phyloP scores from a whole-genome alignment of 2,797 vertebrate species.

The Neosalanx taihuensis region DNA sequence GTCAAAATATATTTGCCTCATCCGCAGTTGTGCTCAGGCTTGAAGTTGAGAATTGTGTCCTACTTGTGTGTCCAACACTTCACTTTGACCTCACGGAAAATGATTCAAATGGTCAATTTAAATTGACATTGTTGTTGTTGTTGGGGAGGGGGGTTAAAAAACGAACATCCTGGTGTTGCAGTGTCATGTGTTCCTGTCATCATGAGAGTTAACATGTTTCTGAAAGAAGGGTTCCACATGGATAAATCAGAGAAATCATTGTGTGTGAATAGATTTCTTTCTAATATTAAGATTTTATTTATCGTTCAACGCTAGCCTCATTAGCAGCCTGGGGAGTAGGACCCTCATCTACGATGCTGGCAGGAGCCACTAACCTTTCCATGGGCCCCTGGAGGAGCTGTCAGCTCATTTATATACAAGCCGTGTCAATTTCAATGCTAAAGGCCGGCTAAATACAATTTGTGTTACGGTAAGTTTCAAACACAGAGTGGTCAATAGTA shows the following conservation, averaged over 20 bases:
- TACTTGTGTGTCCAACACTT: no score
- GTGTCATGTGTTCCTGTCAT: no score
- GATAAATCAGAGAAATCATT: background rate
- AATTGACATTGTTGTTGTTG: no score
- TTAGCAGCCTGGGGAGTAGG: slow-evolving; percentile 11
- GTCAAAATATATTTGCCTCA: background rate
- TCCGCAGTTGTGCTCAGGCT: background rate
- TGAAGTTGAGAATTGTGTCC: no score
- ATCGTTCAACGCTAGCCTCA: background rate
- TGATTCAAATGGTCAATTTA: no score
- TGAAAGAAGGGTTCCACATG: background rate
- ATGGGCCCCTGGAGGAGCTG: slow-evolving; percentile 1
- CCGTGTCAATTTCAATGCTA: slow-evolving; percentile 12
- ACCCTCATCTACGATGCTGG: slow-evolving; percentile 11
- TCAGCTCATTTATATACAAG: slow-evolving; percentile 10
- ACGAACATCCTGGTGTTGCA: no score
- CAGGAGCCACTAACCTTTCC: slow-evolving; percentile 18
- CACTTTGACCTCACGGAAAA: background rate
- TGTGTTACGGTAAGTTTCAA: slow-evolving; percentile 9
- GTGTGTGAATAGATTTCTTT: background rate
- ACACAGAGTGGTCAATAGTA: background rate
- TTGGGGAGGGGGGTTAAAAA: no score
- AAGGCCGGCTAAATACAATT: slow-evolving; percentile 10
- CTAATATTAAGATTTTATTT: background rate
- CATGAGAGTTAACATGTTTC: no score